Base-by-base conservation (phyloP, 92 coral and sea anemone species). In the Parazoanthus atlanticus region DNA sequence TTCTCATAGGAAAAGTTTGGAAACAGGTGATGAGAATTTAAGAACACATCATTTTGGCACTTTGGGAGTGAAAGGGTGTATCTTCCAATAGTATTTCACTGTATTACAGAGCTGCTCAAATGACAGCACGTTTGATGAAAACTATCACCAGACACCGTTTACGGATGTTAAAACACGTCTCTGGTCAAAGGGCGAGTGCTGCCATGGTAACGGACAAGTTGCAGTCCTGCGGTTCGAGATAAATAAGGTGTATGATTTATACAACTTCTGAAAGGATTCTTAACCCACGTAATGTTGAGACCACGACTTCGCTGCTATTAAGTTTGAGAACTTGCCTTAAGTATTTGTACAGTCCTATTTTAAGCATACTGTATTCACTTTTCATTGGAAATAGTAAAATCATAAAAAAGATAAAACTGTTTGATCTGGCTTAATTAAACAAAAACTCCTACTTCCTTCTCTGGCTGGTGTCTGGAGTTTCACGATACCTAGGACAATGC, bases 321-420 rank as follows among this genome's bases (percentile, higher is more conserved):
- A 10, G 28, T 61, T 23, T 61, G 26, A 13, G 6, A 15, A 56
- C 5, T 61, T 15, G 8, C 67, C n/a, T 19, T 23, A 61, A 61
- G 7, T 21, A 23, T 61, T 25, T 61, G 69, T 61, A 23, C 69
- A 61, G 69, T 23, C 26, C 69, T 61, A 21, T 23, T 0, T 5
- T 19, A 3, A 61, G 28, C 69, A 61, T 5, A 61, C 69, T 61
- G 28, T 56, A 19, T 61, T 79, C 66, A 17, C 86, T 29, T 79
- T 66, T 70, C 78, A 84, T 49, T 70, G 25, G 40, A 82, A 85
- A 65, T 43, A 41, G 78, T 70, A 38, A 26, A 69, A 65, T 31
- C 33, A 83, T 85, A 75, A 49, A 71, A 65, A 30, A 43, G 54
- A 46, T 47, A 86, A 86, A 75, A 79, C 12, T 52, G 70, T n/a